Evolutionary conservation across 2,888 invertebrate genomes (phyloP), one percentile per base, ranked within the genome.

Genomic region (Thysanoteuthis rhombus): DNA sequence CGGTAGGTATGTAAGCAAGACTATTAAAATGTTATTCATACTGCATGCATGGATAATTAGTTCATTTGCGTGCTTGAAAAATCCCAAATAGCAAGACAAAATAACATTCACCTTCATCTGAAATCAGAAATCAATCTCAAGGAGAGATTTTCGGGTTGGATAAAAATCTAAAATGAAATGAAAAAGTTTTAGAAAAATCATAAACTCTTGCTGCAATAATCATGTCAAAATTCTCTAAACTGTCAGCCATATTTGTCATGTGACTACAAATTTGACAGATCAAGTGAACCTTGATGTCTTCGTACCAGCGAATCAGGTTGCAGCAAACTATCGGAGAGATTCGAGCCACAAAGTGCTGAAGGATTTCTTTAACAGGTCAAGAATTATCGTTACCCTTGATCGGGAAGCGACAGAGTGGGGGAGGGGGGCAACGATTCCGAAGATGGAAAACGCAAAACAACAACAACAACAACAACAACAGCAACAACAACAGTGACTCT

Each of bases 171-270:
- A 58, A n/a, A 32, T n/a, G 32, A 75, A 32, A 75, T n/a, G 16
- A 32, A 32, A 75, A 75, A n/a, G 25, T 5, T 5, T 22, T n/a
- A 10, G 32, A n/a, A 75, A 75, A n/a, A n/a, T 32, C 6, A 32
- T n/a, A 75, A n/a, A n/a, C 75, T 75, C n/a, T 75, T 75, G n/a
- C 16, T n/a, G 75, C n/a, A 32, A 75, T 75, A 75, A 75, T 75
- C 75, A 75, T 75, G 75, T 75, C 75, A 75, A n/a, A 75, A 32
- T 75, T 75, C 75, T 12, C n/a, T n/a, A n/a, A 75, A 75, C 75
- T 75, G 75, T 75, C 75, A 75, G 75, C 75, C 75, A 75, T 75
- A n/a, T 75, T 75, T 75, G 75, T 75, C 75, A n/a, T 75, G n/a
- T 75, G 75, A 75, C 75, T 32, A 32, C n/a, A n/a, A 75, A 75